Evolutionary conservation across 2,797 vertebrate species (phyloP).

Genomic region (Onychomys arenicola): DNA sequence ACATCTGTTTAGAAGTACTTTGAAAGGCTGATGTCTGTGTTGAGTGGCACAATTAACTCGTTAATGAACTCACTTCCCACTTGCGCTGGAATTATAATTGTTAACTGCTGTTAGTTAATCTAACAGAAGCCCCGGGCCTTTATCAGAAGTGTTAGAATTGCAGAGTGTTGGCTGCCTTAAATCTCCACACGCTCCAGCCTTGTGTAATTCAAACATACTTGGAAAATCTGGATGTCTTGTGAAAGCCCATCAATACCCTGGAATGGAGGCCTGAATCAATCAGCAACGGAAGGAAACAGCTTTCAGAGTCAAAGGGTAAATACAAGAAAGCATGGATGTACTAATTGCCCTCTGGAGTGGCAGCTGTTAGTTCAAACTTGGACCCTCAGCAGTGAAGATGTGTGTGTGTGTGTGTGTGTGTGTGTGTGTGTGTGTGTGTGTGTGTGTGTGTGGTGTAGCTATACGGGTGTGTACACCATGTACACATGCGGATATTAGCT

Average conservation of each 20-base stretch:
- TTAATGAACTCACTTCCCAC: slow-evolving; percentile 40
- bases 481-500: background rate
- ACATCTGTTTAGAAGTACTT: slow-evolving; percentile 12
- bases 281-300: slow-evolving; percentile 61
- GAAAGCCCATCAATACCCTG: slow-evolving; percentile 41
- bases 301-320: slow-evolving; percentile 54
- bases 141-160: slow-evolving; percentile 38
- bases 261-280: slow-evolving; percentile 38
- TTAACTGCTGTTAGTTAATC: slow-evolving; percentile 60
- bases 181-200: slow-evolving; percentile 61
- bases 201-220: slow-evolving; percentile 66
- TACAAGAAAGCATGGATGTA: slow-evolving; percentile 37
- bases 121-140: background rate
- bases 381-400: background rate
- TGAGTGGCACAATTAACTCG: slow-evolving; percentile 30
- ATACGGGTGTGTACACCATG: background rate
- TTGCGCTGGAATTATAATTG: slow-evolving; percentile 63
- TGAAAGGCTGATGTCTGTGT: slow-evolving; percentile 36
- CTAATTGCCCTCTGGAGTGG: slow-evolving; percentile 49
- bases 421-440: background rate
- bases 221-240: slow-evolving; percentile 60
- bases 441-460: background rate
- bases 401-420: background rate
- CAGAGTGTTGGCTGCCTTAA: slow-evolving; percentile 12
- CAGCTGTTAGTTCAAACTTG: slow-evolving; percentile 31